Conservation (phyloP, 2,113 vertebrate species). For the Bubo scandiacus region DNA sequence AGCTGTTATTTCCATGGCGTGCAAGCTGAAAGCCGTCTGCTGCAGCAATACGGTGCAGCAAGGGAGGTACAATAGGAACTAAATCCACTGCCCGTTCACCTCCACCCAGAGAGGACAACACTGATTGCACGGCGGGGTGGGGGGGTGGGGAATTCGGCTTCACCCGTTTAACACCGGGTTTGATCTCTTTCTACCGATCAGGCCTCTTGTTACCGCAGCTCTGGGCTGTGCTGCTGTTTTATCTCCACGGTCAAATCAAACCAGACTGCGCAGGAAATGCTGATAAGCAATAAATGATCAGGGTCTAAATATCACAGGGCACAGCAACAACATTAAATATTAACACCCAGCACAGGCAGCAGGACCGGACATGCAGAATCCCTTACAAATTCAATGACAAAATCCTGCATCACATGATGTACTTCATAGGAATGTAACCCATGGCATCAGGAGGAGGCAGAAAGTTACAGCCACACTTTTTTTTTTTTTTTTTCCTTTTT, state of each 20-base stretch:
- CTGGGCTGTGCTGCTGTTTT: background rate
- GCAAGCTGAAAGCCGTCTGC: background rate
- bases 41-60: background rate
- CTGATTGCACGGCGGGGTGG: background rate
- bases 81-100: background rate
- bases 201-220: background rate
- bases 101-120: background rate
- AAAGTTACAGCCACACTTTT: background rate
- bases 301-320: background rate
- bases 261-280: background rate
- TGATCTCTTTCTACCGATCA: background rate
- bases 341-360: background rate
- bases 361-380: background rate
- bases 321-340: background rate
- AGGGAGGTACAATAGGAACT: background rate
- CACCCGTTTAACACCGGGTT: background rate
- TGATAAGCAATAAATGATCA: constrained; percentile 9
- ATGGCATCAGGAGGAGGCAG: background rate
- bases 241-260: constrained; percentile 3
- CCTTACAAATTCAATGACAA: background rate
- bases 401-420: background rate
- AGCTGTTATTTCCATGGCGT: background rate
- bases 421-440: background rate
- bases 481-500: background rate
- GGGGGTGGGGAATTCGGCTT: background rate